These are phyloP conservation scores for Macrotus californicus DNA, from an alignment of 2,113 vertebrate species.

Conservation along the genomic window DNA sequence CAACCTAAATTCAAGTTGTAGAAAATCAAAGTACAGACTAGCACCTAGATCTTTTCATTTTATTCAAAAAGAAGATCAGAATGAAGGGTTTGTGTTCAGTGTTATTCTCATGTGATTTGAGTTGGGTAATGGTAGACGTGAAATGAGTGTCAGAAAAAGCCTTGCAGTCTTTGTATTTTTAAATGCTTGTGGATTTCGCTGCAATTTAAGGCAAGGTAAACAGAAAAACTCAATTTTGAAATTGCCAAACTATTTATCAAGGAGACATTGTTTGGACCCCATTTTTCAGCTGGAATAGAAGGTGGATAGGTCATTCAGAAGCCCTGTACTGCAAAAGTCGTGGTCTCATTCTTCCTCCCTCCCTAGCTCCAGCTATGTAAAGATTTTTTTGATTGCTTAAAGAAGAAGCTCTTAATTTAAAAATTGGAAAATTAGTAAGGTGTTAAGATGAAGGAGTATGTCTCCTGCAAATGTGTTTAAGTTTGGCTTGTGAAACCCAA, in stretches of 20 bases:
- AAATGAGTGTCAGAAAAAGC: not conserved
- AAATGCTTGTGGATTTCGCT: constrained; percentile 16
- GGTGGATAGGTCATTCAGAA: not conserved
- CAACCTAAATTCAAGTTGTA: constrained; percentile 8
- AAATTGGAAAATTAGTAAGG: not conserved
- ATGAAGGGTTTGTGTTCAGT: not conserved
- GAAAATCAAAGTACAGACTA: not conserved
- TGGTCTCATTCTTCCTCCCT: not conserved
- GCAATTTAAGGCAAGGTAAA: constrained; percentile 30
- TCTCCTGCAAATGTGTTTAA: not conserved
- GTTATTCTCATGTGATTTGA: not conserved
- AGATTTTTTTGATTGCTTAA: not conserved
- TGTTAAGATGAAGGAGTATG: not conserved
- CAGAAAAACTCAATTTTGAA: constrained; percentile 23
- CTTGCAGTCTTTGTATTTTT: constrained; percentile 27
- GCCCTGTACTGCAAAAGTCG: not conserved
- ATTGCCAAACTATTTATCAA: constrained; percentile 6
- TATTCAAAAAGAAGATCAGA: not conserved
- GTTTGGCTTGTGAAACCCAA: not conserved
- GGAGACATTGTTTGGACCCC: not conserved
- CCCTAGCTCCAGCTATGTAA: not conserved
- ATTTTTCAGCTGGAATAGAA: not conserved
- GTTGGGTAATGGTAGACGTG: not conserved
- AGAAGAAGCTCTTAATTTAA: not conserved
- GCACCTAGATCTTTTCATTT: not conserved